Base-by-base conservation (phyloP, 2,797 vertebrate species). In the Megaceryle alcyon region DNA sequence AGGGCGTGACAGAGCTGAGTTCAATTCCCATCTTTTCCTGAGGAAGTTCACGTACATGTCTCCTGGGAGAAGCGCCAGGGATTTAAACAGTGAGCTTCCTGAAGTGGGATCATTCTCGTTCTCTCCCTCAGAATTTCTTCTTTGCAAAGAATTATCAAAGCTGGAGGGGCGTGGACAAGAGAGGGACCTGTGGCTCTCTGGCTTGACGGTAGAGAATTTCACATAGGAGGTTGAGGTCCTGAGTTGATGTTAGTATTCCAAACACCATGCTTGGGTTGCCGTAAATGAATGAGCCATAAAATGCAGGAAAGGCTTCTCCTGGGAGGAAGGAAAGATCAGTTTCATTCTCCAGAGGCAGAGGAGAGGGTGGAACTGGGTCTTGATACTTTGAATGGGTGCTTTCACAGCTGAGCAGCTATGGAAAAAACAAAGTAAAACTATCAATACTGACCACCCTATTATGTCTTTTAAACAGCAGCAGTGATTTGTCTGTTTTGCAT, bases 1-100 rank as follows among this genome's bases (percentile, higher is more conserved):
- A 33, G 90, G 78, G 57, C 0, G 20, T 79, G 83, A n/a, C 93
- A 44, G 77, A 88, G 22, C 51, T 88, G 77, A 7, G 11, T 84
- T 95, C 56, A 82, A 12, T 84, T 96, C 43, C 91, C 49, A 14
- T 90, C 57, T 80, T 90, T 95, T 92, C 92, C 88, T 80, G 86
- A 77, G 88, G 93, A 96, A 95, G 56, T 92, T 82, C 13, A 10
- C 9, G 35, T 53, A 43, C 1, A 0, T 4, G 9, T 92, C 87
- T 92, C 61, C 49, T 78, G 80, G 85, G 91, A 81, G 59, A 66
- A 86, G 39, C 41, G 85, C 82, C 49, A 88, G 75, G 63, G 48
- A 39, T 86, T 90, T 93, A 72, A 93, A 76, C 9, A 88, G 77
- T 69, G 48, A 82, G 23, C 64, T 92, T 97, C 70, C 78, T 90